These are phyloP conservation scores for Galeopsomyia nigrocyanea DNA, from an alignment of 2,888 invertebrate genomes.

Conservation along the genomic window DNA sequence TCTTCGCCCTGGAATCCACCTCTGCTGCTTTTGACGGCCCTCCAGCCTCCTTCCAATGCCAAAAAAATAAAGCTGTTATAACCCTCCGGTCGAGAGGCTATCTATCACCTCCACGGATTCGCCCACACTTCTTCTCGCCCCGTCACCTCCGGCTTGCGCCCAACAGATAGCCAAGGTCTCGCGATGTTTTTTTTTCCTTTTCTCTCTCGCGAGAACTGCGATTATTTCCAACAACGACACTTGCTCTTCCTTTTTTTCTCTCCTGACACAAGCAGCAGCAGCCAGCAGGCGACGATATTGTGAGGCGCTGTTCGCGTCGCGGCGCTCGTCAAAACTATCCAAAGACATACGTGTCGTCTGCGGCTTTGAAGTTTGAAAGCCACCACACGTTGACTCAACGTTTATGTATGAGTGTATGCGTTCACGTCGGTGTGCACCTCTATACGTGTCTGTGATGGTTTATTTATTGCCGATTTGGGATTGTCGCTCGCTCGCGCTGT, in stretches of 20 bases:
- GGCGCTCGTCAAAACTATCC: conserved; percentile 55
- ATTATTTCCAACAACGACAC: no score
- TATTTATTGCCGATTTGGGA: conserved; percentile 27
- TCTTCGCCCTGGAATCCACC: conserved; percentile 66
- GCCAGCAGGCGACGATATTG: conserved; percentile 49
- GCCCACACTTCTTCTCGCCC: no score
- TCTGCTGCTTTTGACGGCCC: conserved; percentile 19
- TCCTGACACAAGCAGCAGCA: conserved; percentile 50
- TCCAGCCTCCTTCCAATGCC: conserved; percentile 9
- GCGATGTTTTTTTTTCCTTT: not conserved
- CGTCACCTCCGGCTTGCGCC: no score
- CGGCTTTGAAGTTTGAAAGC: conserved; percentile 26
- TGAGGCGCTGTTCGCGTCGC: conserved; percentile 55
- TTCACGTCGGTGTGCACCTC: not conserved
- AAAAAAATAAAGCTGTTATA: not conserved
- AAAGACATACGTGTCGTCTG: conserved; percentile 56
- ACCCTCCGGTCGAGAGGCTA: no score
- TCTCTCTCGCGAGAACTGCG: not conserved
- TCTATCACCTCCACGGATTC: no score
- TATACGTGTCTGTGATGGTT: not conserved
- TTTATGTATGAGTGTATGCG: not conserved
- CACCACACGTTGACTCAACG: not conserved
- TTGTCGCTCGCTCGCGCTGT: no score
- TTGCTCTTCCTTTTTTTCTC: no score
- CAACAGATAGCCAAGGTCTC: not conserved